Percentiles rank a stretch among this genome's conserved stretches.
phyloP scores from a whole-genome alignment of 2,888 invertebrate genomes.

The Uloborus plumipes region DNA sequence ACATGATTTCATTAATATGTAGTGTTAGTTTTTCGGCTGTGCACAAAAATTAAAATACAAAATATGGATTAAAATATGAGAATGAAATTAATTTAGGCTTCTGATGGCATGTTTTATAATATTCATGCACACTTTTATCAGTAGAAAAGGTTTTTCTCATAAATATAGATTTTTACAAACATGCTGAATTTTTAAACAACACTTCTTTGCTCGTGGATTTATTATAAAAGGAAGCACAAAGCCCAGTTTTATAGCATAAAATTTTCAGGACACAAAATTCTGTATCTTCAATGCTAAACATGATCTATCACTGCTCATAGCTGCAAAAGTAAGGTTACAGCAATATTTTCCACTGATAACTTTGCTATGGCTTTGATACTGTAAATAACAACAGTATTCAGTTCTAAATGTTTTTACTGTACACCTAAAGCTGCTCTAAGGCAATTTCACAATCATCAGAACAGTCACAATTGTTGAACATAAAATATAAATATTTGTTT shows the following conservation, averaged over 20 bases:
- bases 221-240: conserved; percentile 66
- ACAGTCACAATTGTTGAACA: conserved; percentile 58
- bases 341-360: conserved; percentile 32
- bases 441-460: conserved; percentile 57
- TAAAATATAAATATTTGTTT: conserved; percentile 50
- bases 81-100: conserved; percentile 49
- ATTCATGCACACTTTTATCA: conserved; percentile 49
- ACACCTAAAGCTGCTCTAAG: conserved; percentile 63
- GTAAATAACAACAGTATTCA: conserved; percentile 33
- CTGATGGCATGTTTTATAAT: conserved; percentile 45
- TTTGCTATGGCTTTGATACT: conserved; percentile 21
- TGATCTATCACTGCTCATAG: conserved; percentile 49
- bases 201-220: conserved; percentile 62
- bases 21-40: conserved; percentile 42
- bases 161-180: conserved; percentile 64
- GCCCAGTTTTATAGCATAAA: conserved; percentile 65
- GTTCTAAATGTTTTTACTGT: conserved; percentile 57
- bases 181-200: conserved; percentile 60
- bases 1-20: conserved; percentile 51
- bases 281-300: conserved; percentile 53
- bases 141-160: conserved; percentile 61
- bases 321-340: conserved; percentile 53
- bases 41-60: conserved; percentile 53
- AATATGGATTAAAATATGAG: conserved; percentile 51
- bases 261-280: conserved; percentile 56